phyloP scores from a whole-genome alignment of 53 echinoderm and acorn worm species.

The Pentamera pediparva region DNA sequence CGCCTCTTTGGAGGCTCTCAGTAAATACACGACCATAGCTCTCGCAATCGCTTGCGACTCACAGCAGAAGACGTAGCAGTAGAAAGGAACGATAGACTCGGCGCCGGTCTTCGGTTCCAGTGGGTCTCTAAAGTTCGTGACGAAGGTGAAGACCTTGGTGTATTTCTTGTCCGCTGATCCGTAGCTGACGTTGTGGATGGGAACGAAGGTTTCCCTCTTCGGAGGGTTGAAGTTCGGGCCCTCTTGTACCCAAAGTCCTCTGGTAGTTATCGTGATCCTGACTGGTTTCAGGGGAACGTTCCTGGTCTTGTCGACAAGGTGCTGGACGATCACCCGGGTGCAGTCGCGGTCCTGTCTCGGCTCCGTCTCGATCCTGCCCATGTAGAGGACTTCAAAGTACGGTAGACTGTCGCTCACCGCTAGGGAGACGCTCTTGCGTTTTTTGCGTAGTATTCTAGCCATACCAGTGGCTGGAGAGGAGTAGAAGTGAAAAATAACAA shows the following conservation, averaged over 20 bases:
- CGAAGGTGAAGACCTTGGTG: constrained; percentile 74
- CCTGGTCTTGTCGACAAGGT: constrained; percentile 55
- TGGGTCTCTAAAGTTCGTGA: constrained; percentile 62
- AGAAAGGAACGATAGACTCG: constrained; percentile 46
- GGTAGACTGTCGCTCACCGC: constrained; percentile 75
- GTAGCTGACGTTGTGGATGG: constrained; percentile 92
- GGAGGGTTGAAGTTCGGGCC: constrained; percentile 44
- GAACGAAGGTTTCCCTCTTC: constrained; percentile 75
- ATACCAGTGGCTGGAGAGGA: constrained; percentile 1
- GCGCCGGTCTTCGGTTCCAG: constrained; percentile 13
- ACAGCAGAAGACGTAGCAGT: constrained; percentile 75
- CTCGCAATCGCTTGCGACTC: constrained; percentile 54
- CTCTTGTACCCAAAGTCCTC: constrained; percentile 70
- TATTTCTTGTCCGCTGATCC: constrained; percentile 76
- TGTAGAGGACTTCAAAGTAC: constrained; percentile 69
- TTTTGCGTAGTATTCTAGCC: constrained; percentile 55
- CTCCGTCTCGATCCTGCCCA: constrained; percentile 60
- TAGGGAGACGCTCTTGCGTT: constrained; percentile 56
- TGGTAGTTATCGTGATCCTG: constrained; percentile 63
- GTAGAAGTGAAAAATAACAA: not conserved
- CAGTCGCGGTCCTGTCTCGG: constrained; percentile 82
- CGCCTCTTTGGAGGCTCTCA: constrained; percentile 79
- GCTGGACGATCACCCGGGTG: constrained; percentile 44
- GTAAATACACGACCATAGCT: constrained; percentile 79
- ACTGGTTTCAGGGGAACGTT: constrained; percentile 66